A percentile compares a stretch with the other conserved stretches of the same genome.
These are phyloP conservation scores for Lanistes nyassanus DNA, from an alignment of 1,140 invertebrate genomes.

Conservation along the genomic window DNA sequence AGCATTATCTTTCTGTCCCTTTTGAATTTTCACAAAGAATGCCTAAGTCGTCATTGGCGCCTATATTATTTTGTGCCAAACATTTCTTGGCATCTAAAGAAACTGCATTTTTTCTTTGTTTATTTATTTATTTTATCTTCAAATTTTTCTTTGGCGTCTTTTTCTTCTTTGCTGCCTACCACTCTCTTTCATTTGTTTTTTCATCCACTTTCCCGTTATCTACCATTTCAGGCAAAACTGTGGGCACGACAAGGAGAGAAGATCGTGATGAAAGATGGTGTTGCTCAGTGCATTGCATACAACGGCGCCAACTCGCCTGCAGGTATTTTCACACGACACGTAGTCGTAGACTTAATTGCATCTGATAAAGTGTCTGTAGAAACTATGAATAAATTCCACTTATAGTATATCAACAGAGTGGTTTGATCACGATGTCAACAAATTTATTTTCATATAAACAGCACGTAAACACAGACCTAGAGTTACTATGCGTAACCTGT, in stretches of 20 bases:
- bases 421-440: too few species aligned
- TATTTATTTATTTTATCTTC: neutral
- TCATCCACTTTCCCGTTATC: too few species aligned
- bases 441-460: too few species aligned
- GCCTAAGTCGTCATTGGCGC: neutral
- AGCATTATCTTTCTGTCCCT: neutral
- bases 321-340: neutral
- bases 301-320: neutral
- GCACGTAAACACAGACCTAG: neutral
- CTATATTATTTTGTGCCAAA: too few species aligned
- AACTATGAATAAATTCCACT: too few species aligned
- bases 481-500: too few species aligned
- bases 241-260: neutral
- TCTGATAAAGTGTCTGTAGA: neutral
- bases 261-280: neutral
- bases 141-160: neutral
- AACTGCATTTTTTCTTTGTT: neutral
- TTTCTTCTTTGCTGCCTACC: neutral
- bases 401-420: neutral
- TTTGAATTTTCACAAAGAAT: neutral
- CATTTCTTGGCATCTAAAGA: neutral
- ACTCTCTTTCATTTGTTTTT: neutral
- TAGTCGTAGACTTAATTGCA: neutral
- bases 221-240: conserved; percentile 1
- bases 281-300: neutral